These are phyloP conservation scores for Coregonus ussuriensis DNA, from an alignment of 2,797 vertebrate species.

Conservation along the genomic window DNA sequence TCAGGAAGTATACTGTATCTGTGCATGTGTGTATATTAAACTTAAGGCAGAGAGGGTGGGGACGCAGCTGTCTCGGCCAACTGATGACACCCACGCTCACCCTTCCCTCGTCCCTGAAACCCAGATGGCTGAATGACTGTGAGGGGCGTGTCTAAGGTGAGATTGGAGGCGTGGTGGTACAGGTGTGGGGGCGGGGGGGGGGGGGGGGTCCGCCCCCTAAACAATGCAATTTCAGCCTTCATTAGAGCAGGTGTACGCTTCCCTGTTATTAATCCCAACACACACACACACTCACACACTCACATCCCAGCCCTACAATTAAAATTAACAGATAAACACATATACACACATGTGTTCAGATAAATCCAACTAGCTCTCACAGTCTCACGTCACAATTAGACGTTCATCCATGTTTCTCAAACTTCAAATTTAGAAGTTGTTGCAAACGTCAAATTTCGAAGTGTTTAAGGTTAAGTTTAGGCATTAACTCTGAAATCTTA, in stretches of 20 bases:
- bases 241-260: constrained; percentile 35
- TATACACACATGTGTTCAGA: neutral
- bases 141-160: constrained; percentile 24
- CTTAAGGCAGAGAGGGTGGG: constrained; percentile 1
- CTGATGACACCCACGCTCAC: neutral
- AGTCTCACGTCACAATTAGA: no score
- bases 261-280: neutral
- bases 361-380: no score
- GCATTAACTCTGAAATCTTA: no score
- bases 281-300: constrained; percentile 12
- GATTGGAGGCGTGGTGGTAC: constrained; percentile 49
- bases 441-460: no score
- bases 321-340: neutral
- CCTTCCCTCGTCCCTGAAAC: neutral
- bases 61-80: constrained; percentile 40
- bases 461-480: no score
- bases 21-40: constrained; percentile 2
- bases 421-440: no score
- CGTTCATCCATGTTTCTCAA: no score
- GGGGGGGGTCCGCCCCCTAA: neutral
- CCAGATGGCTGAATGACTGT: neutral
- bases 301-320: neutral
- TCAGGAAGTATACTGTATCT: neutral
- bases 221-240: constrained; percentile 21
- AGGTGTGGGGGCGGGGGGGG: constrained; percentile 37